These are phyloP conservation scores for Eubasilissa regina DNA, from an alignment of 1,140 invertebrate species.

Conservation along the genomic window DNA sequence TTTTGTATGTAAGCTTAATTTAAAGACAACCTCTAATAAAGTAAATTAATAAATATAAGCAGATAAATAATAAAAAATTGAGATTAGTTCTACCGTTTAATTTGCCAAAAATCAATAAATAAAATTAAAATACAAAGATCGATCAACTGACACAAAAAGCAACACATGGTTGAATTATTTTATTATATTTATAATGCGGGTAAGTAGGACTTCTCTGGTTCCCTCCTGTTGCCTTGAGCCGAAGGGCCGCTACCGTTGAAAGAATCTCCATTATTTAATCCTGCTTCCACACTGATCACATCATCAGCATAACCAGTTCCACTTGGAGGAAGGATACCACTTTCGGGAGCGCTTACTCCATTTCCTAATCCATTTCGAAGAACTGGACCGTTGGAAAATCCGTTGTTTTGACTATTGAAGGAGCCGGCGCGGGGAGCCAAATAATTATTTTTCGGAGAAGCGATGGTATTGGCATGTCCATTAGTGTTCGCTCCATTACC, in stretches of 20 bases:
- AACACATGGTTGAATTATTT: neutral
- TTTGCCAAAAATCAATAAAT: slow-evolving; percentile 1
- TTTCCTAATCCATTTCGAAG: slow-evolving; percentile 31
- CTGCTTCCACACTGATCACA: neutral
- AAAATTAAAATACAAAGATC: neutral
- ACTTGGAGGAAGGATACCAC: slow-evolving; percentile 17
- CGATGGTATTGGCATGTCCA: neutral
- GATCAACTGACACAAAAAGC: neutral
- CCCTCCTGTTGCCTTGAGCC: slow-evolving; percentile 10
- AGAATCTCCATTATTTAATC: slow-evolving; percentile 6
- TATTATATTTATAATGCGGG: slow-evolving; percentile 7
- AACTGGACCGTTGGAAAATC: slow-evolving; percentile 8
- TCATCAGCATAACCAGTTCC: slow-evolving; percentile 6
- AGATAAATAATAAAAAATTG: too few species aligned
- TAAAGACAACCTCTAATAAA: too few species aligned
- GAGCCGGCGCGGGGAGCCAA: neutral
- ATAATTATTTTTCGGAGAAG: neutral
- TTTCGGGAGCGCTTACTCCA: slow-evolving; percentile 3
- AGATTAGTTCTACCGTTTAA: neutral
- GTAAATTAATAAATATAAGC: too few species aligned
- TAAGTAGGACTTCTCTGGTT: slow-evolving; percentile 20
- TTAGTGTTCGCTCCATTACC: neutral
- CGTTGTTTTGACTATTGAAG: neutral
- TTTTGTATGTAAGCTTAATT: too few species aligned
- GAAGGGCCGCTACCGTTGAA: slow-evolving; percentile 10